Conservation (phyloP, 2,888 invertebrate species). For the Kuschelorhynchus macadamiae region DNA sequence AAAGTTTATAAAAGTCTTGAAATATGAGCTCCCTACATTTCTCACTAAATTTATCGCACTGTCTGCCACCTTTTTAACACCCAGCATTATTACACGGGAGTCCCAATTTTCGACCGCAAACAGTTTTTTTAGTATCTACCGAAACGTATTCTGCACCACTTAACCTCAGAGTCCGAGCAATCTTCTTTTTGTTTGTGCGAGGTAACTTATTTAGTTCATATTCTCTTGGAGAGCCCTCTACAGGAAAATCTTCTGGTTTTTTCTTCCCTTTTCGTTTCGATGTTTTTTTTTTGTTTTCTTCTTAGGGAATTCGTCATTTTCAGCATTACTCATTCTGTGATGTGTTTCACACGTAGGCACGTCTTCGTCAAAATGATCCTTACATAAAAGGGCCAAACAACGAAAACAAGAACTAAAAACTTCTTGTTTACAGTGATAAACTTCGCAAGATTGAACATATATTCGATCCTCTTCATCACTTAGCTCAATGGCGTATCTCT, state of each 20-base stretch:
- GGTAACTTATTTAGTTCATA: neutral
- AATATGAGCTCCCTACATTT: constrained; percentile 3
- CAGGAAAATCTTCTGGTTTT: neutral
- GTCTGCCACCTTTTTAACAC: constrained; percentile 14
- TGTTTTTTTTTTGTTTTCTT: too few relatives aligned
- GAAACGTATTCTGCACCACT: constrained; percentile 10
- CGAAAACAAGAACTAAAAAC: neutral
- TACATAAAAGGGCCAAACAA: neutral
- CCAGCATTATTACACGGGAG: neutral
- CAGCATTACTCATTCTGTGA: neutral
- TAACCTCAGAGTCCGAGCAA: neutral
- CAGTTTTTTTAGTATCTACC: neutral
- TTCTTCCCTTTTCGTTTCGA: neutral
- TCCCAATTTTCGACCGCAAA: neutral
- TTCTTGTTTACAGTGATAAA: neutral
- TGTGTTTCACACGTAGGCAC: neutral
- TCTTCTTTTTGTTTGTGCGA: constrained; percentile 9
- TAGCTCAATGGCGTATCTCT: neutral
- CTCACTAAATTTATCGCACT: constrained; percentile 7
- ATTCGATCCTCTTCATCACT: neutral
- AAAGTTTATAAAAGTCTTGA: neutral
- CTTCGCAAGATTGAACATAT: neutral
- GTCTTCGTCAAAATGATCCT: neutral
- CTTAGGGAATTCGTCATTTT: too few relatives aligned
- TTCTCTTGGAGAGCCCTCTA: constrained; percentile 5